These are phyloP conservation scores for Sphyrna mokarran DNA, from an alignment of 2,113 vertebrate genomes.

Conservation along the genomic window DNA sequence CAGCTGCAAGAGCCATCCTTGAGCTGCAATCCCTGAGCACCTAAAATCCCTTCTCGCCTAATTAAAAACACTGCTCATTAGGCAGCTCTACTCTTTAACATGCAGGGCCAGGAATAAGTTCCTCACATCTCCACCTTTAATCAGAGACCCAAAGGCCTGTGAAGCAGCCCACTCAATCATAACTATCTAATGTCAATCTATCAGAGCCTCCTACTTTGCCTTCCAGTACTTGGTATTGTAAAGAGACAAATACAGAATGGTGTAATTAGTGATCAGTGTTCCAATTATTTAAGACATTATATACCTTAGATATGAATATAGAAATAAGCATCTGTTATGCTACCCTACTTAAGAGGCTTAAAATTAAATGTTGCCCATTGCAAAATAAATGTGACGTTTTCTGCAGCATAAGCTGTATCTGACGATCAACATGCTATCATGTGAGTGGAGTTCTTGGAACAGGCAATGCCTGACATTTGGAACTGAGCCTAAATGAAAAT, in stretches of 20 bases:
- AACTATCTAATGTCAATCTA: slow-evolving; percentile 15
- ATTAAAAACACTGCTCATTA: slow-evolving; percentile 35
- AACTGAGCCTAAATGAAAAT: not conserved
- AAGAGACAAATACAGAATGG: not conserved
- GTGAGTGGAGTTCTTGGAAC: not conserved
- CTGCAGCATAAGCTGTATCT: not conserved
- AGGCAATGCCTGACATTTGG: not conserved
- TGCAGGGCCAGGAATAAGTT: slow-evolving; percentile 16
- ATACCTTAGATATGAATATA: not conserved
- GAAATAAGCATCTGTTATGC: not conserved
- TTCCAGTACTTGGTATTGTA: not conserved
- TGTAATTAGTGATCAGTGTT: not conserved
- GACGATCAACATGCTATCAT: not conserved
- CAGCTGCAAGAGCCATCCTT: slow-evolving; percentile 11
- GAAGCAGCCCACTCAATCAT: not conserved
- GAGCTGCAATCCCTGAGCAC: not conserved
- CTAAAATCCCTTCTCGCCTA: not conserved
- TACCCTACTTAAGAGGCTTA: not conserved
- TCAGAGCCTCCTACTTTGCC: not conserved
- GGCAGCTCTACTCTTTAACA: slow-evolving; percentile 15
- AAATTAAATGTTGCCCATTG: not conserved
- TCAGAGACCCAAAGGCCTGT: not conserved
- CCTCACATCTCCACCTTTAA: slow-evolving; percentile 6
- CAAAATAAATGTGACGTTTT: not conserved
- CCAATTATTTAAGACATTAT: not conserved